Percentiles rank a stretch among this genome's conserved stretches.
Evolutionary conservation across 2,797 vertebrate species (phyloP).

Genomic region (Microctenopoma steveboyesi): DNA sequence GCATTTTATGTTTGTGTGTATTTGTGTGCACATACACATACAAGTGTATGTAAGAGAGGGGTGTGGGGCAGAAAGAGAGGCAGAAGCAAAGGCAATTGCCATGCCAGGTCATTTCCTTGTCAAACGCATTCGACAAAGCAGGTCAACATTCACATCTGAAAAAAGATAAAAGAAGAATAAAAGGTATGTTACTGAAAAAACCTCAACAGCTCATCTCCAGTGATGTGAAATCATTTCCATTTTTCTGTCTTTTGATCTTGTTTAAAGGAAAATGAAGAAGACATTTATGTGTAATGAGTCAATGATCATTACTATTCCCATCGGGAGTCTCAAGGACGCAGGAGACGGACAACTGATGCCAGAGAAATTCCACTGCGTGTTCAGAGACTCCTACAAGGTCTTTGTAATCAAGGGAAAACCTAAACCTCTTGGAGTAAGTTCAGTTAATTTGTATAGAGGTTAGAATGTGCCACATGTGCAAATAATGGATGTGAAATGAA

Average conservation of each 20-base stretch:
- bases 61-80: background rate
- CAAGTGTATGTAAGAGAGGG: background rate
- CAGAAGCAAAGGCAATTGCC: background rate
- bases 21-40: background rate
- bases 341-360: constrained; percentile 71
- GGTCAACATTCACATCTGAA: constrained; percentile 24
- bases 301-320: constrained; percentile 82
- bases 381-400: constrained; percentile 82
- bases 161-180: background rate
- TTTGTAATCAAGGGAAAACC: constrained; percentile 75
- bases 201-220: background rate
- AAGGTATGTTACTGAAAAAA: constrained; percentile 33
- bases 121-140: constrained; percentile 27
- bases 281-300: constrained; percentile 76
- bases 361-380: constrained; percentile 78
- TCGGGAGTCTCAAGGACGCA: constrained; percentile 53
- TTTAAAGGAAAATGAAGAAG: constrained; percentile 69
- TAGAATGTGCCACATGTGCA: background rate
- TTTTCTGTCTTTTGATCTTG: background rate
- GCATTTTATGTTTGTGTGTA: constrained; percentile 4
- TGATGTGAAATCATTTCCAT: background rate
- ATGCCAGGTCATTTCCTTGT: constrained; percentile 56
- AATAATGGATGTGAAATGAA: no score
- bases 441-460: background rate
- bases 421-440: constrained; percentile 78